Evolutionary conservation across 2,888 invertebrate species (phyloP).

Genomic region (Erynnis tages): DNA sequence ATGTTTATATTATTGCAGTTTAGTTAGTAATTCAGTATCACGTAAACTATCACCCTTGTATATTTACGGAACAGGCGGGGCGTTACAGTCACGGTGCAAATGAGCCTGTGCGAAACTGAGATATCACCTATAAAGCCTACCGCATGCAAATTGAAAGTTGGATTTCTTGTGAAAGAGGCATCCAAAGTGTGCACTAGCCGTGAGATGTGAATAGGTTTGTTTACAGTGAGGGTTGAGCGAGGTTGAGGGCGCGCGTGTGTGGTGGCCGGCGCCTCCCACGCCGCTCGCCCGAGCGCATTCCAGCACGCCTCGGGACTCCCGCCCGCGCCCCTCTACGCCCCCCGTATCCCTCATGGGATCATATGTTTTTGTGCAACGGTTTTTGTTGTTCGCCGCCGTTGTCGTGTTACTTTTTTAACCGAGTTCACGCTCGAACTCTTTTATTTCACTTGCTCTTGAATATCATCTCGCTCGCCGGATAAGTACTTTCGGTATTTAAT

Average conservation of each 20-base stretch:
- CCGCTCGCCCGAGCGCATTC: conserved; percentile 79
- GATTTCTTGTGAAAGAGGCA: conserved; percentile 29
- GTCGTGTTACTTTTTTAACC: conserved; percentile 69
- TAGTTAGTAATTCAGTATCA: no score
- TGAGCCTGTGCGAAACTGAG: neutral
- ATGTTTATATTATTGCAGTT: no score
- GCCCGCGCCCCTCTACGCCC: conserved; percentile 45
- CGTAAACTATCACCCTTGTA: no score
- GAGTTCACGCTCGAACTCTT: conserved; percentile 76
- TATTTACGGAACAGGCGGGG: neutral
- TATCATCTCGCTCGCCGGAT: conserved; percentile 54
- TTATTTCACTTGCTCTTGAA: conserved; percentile 68
- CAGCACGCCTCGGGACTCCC: conserved; percentile 76
- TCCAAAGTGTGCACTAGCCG: conserved; percentile 40
- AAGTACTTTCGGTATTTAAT: neutral
- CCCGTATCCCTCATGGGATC: conserved; percentile 76
- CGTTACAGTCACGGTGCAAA: neutral
- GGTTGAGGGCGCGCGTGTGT: conserved; percentile 62
- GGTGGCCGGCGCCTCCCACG: conserved; percentile 74
- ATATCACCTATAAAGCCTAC: conserved; percentile 14
- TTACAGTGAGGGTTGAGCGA: conserved; percentile 65
- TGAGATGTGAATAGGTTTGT: conserved; percentile 70
- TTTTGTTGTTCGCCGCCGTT: conserved; percentile 80
- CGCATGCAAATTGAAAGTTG: conserved; percentile 22
- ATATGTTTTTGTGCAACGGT: conserved; percentile 82